Conservation (phyloP, 2,888 invertebrate species). For the Tenthredo distinguenda region DNA sequence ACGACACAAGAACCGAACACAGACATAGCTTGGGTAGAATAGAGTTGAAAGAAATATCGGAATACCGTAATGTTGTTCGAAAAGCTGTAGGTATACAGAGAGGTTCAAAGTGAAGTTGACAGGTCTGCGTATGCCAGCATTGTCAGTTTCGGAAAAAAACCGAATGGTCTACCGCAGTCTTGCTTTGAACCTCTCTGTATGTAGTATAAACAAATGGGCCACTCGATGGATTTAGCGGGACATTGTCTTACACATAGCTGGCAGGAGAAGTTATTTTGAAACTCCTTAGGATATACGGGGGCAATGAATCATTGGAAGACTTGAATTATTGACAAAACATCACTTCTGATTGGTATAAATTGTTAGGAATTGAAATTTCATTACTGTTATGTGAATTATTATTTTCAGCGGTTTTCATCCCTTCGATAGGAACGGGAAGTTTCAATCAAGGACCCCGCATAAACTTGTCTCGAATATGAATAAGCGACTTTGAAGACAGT, state of each 20-base stretch:
- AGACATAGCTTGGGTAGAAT: not conserved
- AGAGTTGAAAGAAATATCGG: not conserved
- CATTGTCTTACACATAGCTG: not conserved
- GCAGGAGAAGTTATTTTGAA: not conserved
- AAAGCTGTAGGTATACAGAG: not conserved
- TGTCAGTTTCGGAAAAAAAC: too few relatives aligned
- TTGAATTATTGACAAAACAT: not conserved
- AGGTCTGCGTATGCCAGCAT: too few relatives aligned
- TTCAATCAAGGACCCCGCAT: not conserved
- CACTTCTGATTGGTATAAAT: not conserved
- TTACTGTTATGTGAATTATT: not conserved
- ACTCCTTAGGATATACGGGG: not conserved
- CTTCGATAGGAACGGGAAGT: not conserved
- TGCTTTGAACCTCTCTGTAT: too few relatives aligned
- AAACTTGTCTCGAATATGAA: constrained; percentile 10
- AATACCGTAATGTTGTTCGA: not conserved
- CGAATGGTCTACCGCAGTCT: too few relatives aligned
- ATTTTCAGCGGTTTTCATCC: not conserved
- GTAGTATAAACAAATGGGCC: not conserved
- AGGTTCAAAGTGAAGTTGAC: too few relatives aligned
- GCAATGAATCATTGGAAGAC: not conserved
- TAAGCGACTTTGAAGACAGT: constrained; percentile 14
- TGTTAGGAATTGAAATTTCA: not conserved
- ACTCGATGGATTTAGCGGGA: not conserved
- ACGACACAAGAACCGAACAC: not conserved